Percentiles rank a stretch among this genome's conserved stretches.
These are phyloP conservation scores for Protonibea diacanthus DNA, from an alignment of 2,797 vertebrate genomes.

Conservation along the genomic window DNA sequence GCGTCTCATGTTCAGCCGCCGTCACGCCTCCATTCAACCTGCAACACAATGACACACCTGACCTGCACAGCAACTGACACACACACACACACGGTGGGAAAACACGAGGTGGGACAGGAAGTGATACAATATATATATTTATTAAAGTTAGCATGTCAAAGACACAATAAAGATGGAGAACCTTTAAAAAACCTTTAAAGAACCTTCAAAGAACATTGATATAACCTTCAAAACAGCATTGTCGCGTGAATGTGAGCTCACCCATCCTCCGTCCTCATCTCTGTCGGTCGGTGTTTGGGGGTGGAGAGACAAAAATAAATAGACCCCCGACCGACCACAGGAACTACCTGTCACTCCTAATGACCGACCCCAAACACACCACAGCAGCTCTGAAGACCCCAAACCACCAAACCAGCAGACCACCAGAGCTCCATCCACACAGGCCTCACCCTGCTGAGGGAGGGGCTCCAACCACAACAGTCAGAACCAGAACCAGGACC, in stretches of 20 bases:
- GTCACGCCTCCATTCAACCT: constrained; percentile 37
- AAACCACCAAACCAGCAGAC: constrained; percentile 10
- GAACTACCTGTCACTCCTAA: constrained; percentile 13
- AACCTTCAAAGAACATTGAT: no score
- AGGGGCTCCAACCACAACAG: constrained; percentile 51
- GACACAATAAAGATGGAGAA: no score
- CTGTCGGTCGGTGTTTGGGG: constrained; percentile 4
- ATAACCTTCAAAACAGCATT: no score
- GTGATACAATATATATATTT: not conserved
- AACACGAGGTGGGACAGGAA: not conserved
- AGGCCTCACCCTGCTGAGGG: constrained; percentile 50
- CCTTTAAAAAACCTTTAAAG: no score
- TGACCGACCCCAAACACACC: not conserved
- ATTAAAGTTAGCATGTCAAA: no score
- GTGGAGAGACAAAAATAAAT: constrained; percentile 39
- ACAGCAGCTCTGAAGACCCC: constrained; percentile 10
- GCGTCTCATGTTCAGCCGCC: constrained; percentile 1
- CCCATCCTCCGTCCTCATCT: not conserved
- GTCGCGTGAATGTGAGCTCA: not conserved
- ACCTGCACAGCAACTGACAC: not conserved
- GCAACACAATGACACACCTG: constrained; percentile 22
- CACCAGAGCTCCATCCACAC: not conserved
- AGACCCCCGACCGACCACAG: constrained; percentile 22
- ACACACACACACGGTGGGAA: not conserved
- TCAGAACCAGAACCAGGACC: no score